Percentiles rank a stretch among this genome's conserved stretches.
phyloP scores from a whole-genome alignment of 2,888 invertebrate genomes.

The Agrypnus murinus region DNA sequence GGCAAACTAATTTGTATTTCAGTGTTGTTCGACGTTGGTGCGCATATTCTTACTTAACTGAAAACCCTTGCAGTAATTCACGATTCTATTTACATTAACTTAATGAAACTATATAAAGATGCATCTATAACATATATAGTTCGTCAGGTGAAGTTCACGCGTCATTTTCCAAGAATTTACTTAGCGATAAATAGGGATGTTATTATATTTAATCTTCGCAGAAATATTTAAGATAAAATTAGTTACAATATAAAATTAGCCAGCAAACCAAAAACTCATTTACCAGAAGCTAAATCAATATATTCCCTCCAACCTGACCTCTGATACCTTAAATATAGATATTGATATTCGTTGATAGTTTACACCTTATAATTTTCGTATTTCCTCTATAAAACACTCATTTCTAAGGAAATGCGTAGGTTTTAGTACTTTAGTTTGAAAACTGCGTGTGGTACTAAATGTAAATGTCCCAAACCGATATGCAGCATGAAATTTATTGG shows the following conservation, averaged over 20 bases:
- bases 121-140: slow-evolving; percentile 21
- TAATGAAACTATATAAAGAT: slow-evolving; percentile 39
- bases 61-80: slow-evolving; percentile 34
- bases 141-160: slow-evolving; percentile 4
- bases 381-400: slow-evolving; percentile 25
- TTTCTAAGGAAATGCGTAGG: slow-evolving; percentile 20
- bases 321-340: not conserved
- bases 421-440: slow-evolving; percentile 14
- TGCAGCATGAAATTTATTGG: slow-evolving; percentile 1
- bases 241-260: not conserved
- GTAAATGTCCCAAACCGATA: slow-evolving; percentile 4
- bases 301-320: too few relatives aligned
- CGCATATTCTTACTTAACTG: slow-evolving; percentile 1
- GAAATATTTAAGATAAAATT: too few relatives aligned
- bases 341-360: slow-evolving; percentile 16
- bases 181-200: too few relatives aligned
- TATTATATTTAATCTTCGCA: too few relatives aligned
- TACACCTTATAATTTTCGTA: slow-evolving; percentile 27
- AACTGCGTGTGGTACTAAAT: not conserved
- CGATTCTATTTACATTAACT: slow-evolving; percentile 31
- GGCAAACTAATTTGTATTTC: slow-evolving; percentile 23
- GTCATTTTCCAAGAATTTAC: not conserved
- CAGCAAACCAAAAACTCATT: too few relatives aligned
- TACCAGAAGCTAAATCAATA: not conserved
- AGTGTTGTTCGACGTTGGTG: slow-evolving; percentile 1